Percentiles rank a stretch among this genome's conserved stretches.
These are phyloP conservation scores for Phataginus tricuspis DNA, from an alignment of 2,797 vertebrate genomes.

Conservation along the genomic window DNA sequence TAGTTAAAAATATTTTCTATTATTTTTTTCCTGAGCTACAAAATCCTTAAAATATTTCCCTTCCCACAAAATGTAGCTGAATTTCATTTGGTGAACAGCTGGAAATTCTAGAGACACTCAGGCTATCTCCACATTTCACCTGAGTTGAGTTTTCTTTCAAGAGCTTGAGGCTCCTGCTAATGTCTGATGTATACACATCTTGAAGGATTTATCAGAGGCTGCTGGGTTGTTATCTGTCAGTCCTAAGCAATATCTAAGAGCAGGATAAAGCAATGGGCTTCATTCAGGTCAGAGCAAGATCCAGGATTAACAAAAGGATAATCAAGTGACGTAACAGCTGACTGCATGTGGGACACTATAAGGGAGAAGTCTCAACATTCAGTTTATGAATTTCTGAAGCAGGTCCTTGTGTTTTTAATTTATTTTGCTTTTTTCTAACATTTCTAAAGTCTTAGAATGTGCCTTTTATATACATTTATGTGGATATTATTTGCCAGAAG, in stretches of 20 bases:
- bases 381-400: slow-evolving; percentile 27
- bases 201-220: background rate
- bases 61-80: background rate
- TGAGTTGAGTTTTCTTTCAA: background rate
- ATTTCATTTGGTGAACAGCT: background rate
- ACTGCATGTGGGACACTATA: background rate
- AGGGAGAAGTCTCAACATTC: slow-evolving; percentile 4
- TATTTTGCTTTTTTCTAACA: background rate
- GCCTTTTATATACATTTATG: background rate
- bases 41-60: background rate
- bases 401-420: background rate
- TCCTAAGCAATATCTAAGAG: background rate
- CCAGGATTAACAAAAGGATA: slow-evolving; percentile 62
- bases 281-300: slow-evolving; percentile 63
- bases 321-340: background rate
- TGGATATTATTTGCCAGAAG: background rate
- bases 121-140: background rate
- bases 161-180: background rate
- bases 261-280: background rate
- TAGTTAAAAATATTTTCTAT: background rate
- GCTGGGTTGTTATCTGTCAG: background rate
- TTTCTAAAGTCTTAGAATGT: background rate
- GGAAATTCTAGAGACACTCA: background rate
- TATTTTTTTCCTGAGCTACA: background rate
- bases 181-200: background rate